Base-by-base conservation (phyloP, 2,888 invertebrate species). In the Caradrina kadenii region DNA sequence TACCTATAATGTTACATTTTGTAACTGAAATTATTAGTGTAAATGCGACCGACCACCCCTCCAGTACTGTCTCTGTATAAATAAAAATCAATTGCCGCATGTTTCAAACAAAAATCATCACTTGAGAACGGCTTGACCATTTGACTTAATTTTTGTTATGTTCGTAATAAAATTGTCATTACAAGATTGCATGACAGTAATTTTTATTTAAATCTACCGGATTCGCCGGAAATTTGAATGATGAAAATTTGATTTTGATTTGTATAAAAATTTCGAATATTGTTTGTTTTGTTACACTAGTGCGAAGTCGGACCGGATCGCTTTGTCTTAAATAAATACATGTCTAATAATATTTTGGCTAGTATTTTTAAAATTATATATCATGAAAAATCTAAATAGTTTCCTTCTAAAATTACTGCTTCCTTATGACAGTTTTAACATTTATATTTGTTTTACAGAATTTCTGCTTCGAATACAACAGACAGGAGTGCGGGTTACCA, bases 401-500 rank as follows among this genome's bases (percentile, higher is more conserved):
- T n/a, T 26, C 53, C 56, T 73, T 22, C 22, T 50, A n/a, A 26
- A 58, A 63, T 53, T 17, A 21, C 26, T 26, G 13, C 49, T 21
- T 65, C 45, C 15, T 73, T 58, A 59, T 21, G 26, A 63, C 68
- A 60, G 35, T 58, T 74, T 63, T 10, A 77, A 69, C 39, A 49
- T 19, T 42, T 26, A 55, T 50, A 50, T 76, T 87, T 85, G 78
- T 66, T 85, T 92, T 90, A 58, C 96, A 96, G 96, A 94, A 90
- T 84, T 96, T 93, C 87, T 96, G 96, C 88, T 86, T 93, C 64
- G 94, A 93, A 86, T 96, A 95, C 82, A 91, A 93, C 21, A 93
- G 91, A 1, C 91, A 93, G 68, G 95, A 95, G 82, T 96, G 96
- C 86, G 87, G 90, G 11, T 64, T 88, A 64, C 77, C 87, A 15